Conservation (phyloP, 2,888 invertebrate species). For the Branchipolynoe longqiensis region DNA sequence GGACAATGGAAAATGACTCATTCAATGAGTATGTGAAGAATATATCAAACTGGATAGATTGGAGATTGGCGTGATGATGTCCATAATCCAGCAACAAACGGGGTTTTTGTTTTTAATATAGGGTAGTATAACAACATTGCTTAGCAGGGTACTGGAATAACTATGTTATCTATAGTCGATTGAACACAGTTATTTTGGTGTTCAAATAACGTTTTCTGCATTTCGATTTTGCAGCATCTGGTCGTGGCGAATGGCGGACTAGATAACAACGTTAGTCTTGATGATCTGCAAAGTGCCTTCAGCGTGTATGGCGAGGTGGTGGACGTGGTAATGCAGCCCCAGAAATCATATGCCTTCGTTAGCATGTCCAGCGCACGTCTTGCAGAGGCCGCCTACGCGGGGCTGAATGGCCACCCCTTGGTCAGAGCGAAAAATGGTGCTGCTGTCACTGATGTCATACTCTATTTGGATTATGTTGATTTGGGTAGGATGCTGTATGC, state of each 20-base stretch:
- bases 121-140: no score
- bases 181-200: no score
- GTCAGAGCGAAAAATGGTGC: conserved; percentile 84
- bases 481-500: conserved; percentile 83
- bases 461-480: conserved; percentile 87
- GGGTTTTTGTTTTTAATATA: no score
- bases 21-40: no score
- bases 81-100: no score
- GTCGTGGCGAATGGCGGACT: conserved; percentile 93
- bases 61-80: no score
- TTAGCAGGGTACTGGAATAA: no score
- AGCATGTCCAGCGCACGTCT: conserved; percentile 79
- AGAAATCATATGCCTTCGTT: conserved; percentile 91
- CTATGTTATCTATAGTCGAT: no score
- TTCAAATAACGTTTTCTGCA: not conserved
- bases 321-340: conserved; percentile 87
- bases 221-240: conserved; percentile 85
- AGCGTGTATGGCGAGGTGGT: conserved; percentile 84
- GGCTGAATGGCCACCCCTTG: conserved; percentile 60
- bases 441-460: conserved; percentile 70
- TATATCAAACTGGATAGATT: no score
- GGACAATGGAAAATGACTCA: no score
- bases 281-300: conserved; percentile 85
- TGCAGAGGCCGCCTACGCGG: conserved; percentile 77
- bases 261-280: conserved; percentile 89